Percentiles rank a stretch among this genome's conserved stretches.
These are phyloP conservation scores for Drosophila cracens DNA, from an alignment of 2,888 invertebrate genomes.

Conservation along the genomic window DNA sequence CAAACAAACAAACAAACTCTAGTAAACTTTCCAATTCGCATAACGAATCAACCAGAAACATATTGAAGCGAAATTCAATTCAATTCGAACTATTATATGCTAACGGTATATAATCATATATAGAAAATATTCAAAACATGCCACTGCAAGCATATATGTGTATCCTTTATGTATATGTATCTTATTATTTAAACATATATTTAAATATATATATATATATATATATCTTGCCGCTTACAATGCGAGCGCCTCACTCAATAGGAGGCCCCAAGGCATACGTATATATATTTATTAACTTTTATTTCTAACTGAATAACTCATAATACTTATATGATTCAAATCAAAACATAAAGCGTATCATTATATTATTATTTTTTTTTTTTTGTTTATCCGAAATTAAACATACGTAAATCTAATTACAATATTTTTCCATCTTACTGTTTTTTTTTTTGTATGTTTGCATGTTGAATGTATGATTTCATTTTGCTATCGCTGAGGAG, in stretches of 20 bases:
- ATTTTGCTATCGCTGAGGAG: slow-evolving; percentile 33
- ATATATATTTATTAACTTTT: slow-evolving; percentile 10
- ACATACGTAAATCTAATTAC: slow-evolving; percentile 1
- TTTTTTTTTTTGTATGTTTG: slow-evolving; percentile 45
- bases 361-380: not conserved
- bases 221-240: not conserved
- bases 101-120: slow-evolving; percentile 44
- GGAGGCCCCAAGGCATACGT: slow-evolving; percentile 11
- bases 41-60: slow-evolving; percentile 51
- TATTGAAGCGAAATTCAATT: slow-evolving; percentile 48
- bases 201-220: not conserved
- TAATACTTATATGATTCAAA: slow-evolving; percentile 18
- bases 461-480: slow-evolving; percentile 56
- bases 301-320: slow-evolving; percentile 30
- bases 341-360: slow-evolving; percentile 14
- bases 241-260: not conserved
- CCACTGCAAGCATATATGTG: slow-evolving; percentile 54
- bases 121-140: slow-evolving; percentile 54
- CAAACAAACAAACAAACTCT: slow-evolving; percentile 29
- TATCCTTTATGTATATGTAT: slow-evolving; percentile 22
- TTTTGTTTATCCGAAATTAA: slow-evolving; percentile 1
- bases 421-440: slow-evolving; percentile 12
- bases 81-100: slow-evolving; percentile 52
- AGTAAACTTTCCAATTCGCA: slow-evolving; percentile 65
- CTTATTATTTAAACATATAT: slow-evolving; percentile 16